Conservation (phyloP, 2,113 vertebrate genomes). For the Procavia capensis region DNA sequence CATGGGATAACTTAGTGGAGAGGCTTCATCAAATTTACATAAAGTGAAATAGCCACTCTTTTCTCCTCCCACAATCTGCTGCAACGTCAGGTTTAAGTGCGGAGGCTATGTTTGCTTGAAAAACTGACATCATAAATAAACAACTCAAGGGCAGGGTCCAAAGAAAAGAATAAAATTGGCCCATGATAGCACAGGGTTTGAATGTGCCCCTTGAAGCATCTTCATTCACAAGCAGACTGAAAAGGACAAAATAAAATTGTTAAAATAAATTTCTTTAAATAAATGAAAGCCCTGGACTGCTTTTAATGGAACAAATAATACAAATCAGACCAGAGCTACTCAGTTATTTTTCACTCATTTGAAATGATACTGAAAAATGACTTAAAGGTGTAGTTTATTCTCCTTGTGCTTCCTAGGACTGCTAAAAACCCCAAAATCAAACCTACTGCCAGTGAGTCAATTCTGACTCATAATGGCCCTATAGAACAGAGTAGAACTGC, state of each 20-base stretch:
- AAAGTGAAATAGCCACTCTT: neutral
- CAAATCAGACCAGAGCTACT: conserved; percentile 59
- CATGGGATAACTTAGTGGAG: neutral
- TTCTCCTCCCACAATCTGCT: neutral
- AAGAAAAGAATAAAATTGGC: conserved; percentile 21
- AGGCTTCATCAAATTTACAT: conserved; percentile 58
- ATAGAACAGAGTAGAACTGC: too few species aligned
- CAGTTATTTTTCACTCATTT: conserved; percentile 44
- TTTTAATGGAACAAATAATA: conserved; percentile 61
- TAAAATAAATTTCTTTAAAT: conserved; percentile 63
- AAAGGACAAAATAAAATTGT: conserved; percentile 49
- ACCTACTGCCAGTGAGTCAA: too few species aligned
- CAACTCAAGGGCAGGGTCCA: conserved; percentile 49
- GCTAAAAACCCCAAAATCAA: too few species aligned
- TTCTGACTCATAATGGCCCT: too few species aligned
- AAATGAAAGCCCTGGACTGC: conserved; percentile 51
- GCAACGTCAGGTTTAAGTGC: neutral
- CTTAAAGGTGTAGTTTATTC: conserved; percentile 30
- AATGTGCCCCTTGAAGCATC: conserved; percentile 51
- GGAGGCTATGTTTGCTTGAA: conserved; percentile 41
- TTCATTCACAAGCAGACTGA: conserved; percentile 39
- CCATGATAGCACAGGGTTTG: conserved; percentile 13
- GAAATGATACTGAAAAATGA: conserved; percentile 50
- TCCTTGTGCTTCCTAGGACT: conserved; percentile 57
- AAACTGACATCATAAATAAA: conserved; percentile 60